Base-by-base conservation (phyloP, 1,140 invertebrate genomes). In the Spodoptera frugiperda region DNA sequence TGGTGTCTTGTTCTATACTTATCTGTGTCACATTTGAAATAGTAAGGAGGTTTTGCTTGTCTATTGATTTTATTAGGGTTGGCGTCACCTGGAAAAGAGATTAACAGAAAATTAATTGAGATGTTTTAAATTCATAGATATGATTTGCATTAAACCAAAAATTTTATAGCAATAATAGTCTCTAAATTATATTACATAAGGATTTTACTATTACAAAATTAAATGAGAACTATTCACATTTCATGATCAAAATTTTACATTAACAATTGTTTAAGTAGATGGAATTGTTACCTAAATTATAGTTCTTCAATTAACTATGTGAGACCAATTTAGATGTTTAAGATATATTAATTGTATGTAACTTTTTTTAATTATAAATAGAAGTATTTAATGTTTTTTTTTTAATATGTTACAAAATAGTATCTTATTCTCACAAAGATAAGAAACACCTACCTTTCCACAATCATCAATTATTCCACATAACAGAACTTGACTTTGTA, bases 401-500 rank as follows among this genome's bases (percentile, higher is more conserved):
- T 25, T 25, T 25, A 25, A 4, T 25, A 25, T 25, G 5, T 3
- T 25, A 2, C 0, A 25, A 25, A 25, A 39, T 48, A 75, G 70
- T 84, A n/a, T n/a, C n/a, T n/a, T n/a, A n/a, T n/a, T n/a, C n/a
- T n/a, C n/a, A n/a, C n/a, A n/a, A n/a, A n/a, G n/a, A n/a, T n/a
- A n/a, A n/a, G n/a, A n/a, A n/a, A n/a, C n/a, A n/a, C n/a, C n/a
- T n/a, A 91, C 89, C 83, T 86, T 82, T 55, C 85, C 86, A 78
- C 77, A 75, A 10, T 77, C 71, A 11, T 84, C 73, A 8, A 88
- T 51, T 14, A 89, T 74, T n/a, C 78, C 59, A 59, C 78, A 82
- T 15, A 91, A 73, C 15, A 78, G 72, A 10, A 79, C 63, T 44
- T 90, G 87, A 1, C 84, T 86, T 30, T 75, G 81, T 0, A 90